Percentiles rank a stretch among this genome's conserved stretches.
Evolutionary conservation across 2,888 invertebrate species (phyloP).

Genomic region (Pheosia gnoma): DNA sequence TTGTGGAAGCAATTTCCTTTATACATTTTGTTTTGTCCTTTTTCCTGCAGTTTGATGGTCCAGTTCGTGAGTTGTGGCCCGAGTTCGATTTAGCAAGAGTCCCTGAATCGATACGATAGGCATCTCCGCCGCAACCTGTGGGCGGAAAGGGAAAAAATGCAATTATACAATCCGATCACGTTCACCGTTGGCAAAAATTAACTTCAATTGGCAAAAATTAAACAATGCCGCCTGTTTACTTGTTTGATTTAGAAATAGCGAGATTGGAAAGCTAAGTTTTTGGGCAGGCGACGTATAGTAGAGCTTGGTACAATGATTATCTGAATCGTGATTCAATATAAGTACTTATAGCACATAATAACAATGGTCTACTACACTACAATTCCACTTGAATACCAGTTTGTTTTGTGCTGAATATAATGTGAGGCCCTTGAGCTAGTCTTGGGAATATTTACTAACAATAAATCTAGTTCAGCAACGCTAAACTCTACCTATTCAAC

Average conservation of each 20-base stretch:
- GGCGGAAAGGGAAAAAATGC: conserved; percentile 59
- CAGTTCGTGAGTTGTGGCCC: conserved; percentile 77
- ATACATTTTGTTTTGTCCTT: conserved; percentile 85
- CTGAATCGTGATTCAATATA: neutral
- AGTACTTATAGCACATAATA: neutral
- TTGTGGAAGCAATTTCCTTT: conserved; percentile 85
- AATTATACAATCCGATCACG: conserved; percentile 78
- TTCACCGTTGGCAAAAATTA: conserved; percentile 68
- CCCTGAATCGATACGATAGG: conserved; percentile 74
- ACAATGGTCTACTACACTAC: neutral
- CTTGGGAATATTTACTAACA: too few relatives aligned
- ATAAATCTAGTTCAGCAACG: too few relatives aligned
- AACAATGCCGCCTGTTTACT: conserved; percentile 30
- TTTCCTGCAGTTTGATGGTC: conserved; percentile 82
- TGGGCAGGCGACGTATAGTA: conserved; percentile 11
- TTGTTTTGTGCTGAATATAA: too few relatives aligned
- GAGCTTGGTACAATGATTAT: conserved; percentile 7
- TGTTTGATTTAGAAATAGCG: conserved; percentile 25
- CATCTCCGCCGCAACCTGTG: conserved; percentile 64
- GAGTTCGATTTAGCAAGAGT: conserved; percentile 77
- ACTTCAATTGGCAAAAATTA: conserved; percentile 57
- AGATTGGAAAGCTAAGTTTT: conserved; percentile 12
- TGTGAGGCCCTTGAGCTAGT: too few relatives aligned
- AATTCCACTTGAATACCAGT: too few relatives aligned
- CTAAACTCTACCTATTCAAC: too few relatives aligned